Evolutionary conservation across 2,888 invertebrate genomes (phyloP), one percentile per base, ranked within the genome.

Genomic region (Drosophila prolongata): DNA sequence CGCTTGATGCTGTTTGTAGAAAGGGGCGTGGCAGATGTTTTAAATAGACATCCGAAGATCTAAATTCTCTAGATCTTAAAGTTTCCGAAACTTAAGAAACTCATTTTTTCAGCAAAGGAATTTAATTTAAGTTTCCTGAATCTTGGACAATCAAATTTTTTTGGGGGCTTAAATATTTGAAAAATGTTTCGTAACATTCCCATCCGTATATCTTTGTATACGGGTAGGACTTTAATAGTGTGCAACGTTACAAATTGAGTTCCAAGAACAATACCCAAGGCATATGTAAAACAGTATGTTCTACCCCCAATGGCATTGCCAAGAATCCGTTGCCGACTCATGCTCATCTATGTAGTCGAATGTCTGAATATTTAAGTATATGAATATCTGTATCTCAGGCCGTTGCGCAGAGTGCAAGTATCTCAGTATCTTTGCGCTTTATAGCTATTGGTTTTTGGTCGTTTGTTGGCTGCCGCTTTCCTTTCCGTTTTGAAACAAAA

Each of bases 371-470:
- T 46, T 27, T 46, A 27, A n/a, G 16, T 14, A 27, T 62, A 16
- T 53, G 34, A 43, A 42, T 56, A 37, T 40, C 46, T 67, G 61
- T 53, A 42, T 60, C 61, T 71, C 19, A 37, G 44, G 50, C 27
- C 44, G 43, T 74, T 70, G 49, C 30, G 47, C 42, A 44, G 38
- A 42, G 49, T 55, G 52, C 38, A 42, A 59, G 73, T 67, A 70
- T 83, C 43, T 68, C 64, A 76, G 80, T 78, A 88, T 80, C 80
- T 86, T 67, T 79, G 55, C 65, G 46, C 50, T 69, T 87, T 82
- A 87, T 82, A 58, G 87, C 83, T 83, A 83, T 83, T 87, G 83
- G 87, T 86, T 87, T 83, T 83, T 87, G 68, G 68, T 78, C 65
- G 78, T 59, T 75, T 38, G 60, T 49, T 54, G 76, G 79, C 59